Base-by-base conservation (phyloP, 2,888 invertebrate genomes). In the Lissonota sp. region DNA sequence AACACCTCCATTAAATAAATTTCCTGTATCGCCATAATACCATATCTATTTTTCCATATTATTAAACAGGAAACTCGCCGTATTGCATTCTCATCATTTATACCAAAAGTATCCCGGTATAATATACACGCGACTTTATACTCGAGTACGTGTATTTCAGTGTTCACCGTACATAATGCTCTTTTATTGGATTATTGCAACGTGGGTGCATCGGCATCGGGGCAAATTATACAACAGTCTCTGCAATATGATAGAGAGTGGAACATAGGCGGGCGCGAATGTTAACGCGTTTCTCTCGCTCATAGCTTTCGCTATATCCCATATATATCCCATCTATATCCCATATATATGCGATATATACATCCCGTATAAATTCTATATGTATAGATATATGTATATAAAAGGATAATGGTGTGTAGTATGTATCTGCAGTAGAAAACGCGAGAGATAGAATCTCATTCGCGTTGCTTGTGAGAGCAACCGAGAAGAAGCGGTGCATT, bases 141-240 rank as follows among this genome's bases (percentile, higher is more conserved):
- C 55, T 26, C 40, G 39, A 10, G 40, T n/a, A 2, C 10, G 40
- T 60, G 16, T 60, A 12, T 14, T n/a, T 6, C 46, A 49, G 16
- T 37, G 37, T 58, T 67, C 58, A n/a, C 55, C 60, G 40, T 6
- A 42, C 42, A 57, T 58, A 3, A 26, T 26, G 26, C 26, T 26
- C 26, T 26, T 74, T 80, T 81, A 83, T 83, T 83, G 81, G 81
- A 83, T 83, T 83, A 81, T 83, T 66, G 73, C 76, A 26, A 10
- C 51, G 49, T 63, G 63, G 71, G 69, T 66, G 67, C 62, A 58
- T 69, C 73, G 79, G 77, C 67, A 60, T 64, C 64, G 64, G 62
- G 73, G 72, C 67, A 83, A 83, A 83, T 83, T 83, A 83, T 76
- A 83, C 80, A 78, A 67, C 63, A 70, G 64, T 60, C 26, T 60